Conservation (phyloP, 64 coral and sea anemone species). For the Montipora cactus region DNA sequence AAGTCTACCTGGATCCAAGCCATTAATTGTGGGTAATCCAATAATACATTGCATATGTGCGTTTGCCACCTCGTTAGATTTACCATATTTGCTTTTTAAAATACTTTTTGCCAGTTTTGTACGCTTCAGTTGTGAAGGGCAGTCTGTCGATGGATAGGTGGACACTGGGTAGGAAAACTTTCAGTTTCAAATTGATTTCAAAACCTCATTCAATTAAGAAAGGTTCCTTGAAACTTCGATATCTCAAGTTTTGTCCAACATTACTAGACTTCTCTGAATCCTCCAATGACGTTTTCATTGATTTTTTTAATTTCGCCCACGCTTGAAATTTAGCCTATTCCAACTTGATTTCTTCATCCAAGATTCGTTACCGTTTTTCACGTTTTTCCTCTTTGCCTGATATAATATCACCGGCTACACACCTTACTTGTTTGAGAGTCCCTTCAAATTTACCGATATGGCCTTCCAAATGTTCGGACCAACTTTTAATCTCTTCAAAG, state of each 20-base stretch:
- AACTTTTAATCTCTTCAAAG: slow-evolving; percentile 21
- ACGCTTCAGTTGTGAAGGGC: slow-evolving; percentile 54
- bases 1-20: slow-evolving; percentile 24
- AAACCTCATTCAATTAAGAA: background rate
- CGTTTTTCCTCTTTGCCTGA: background rate
- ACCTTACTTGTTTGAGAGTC: background rate
- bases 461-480: slow-evolving; percentile 27
- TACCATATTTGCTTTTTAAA: slow-evolving; percentile 25
- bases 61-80: slow-evolving; percentile 22
- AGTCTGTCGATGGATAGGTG: slow-evolving; percentile 33
- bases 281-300: slow-evolving; percentile 13
- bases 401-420: slow-evolving; percentile 10
- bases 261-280: background rate
- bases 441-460: slow-evolving; percentile 27
- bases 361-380: slow-evolving; percentile 16
- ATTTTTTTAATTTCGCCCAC: slow-evolving; percentile 15
- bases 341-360: background rate
- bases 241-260: no score
- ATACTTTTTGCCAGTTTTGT: slow-evolving; percentile 49
- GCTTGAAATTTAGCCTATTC: background rate
- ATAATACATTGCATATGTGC: slow-evolving; percentile 12
- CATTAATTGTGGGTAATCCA: slow-evolving; percentile 22
- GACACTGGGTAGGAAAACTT: slow-evolving; percentile 38
- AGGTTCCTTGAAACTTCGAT: no score
- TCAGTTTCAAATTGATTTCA: slow-evolving; percentile 55